Conservation (phyloP, 2,797 vertebrate genomes). For the Microtus californicus region DNA sequence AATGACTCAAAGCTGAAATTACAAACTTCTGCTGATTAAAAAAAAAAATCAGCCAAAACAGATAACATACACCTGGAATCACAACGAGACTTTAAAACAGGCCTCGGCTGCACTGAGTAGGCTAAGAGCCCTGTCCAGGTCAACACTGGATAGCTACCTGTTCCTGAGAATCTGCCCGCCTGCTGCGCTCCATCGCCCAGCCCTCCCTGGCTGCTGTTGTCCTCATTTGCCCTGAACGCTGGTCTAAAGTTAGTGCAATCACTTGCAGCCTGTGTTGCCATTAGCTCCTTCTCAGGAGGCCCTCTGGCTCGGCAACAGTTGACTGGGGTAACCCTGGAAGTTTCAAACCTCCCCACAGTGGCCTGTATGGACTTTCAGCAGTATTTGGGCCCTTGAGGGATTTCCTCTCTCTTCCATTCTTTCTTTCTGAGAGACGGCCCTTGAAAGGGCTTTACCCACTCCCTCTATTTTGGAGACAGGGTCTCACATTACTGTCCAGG, state of each 20-base stretch:
- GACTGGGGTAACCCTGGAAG: neutral
- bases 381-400: neutral
- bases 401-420: neutral
- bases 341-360: constrained; percentile 31
- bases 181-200: constrained; percentile 43
- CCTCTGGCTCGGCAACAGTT: neutral
- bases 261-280: constrained; percentile 36
- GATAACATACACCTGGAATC: constrained; percentile 61
- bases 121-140: neutral
- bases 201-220: constrained; percentile 51
- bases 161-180: neutral
- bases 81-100: constrained; percentile 42
- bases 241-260: constrained; percentile 64
- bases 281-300: constrained; percentile 49
- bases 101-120: neutral
- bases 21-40: constrained; percentile 69
- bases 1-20: constrained; percentile 72
- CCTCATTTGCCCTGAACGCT: constrained; percentile 70
- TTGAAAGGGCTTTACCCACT: neutral
- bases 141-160: constrained; percentile 26
- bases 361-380: neutral
- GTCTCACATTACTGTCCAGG: neutral
- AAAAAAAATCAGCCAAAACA: constrained; percentile 41
- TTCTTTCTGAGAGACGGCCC: neutral
- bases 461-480: neutral